A percentile compares a stretch with the other conserved stretches of the same genome.
These are phyloP conservation scores for Scrobipalpa atriplicella DNA, from an alignment of 2,888 invertebrate species.

Conservation along the genomic window DNA sequence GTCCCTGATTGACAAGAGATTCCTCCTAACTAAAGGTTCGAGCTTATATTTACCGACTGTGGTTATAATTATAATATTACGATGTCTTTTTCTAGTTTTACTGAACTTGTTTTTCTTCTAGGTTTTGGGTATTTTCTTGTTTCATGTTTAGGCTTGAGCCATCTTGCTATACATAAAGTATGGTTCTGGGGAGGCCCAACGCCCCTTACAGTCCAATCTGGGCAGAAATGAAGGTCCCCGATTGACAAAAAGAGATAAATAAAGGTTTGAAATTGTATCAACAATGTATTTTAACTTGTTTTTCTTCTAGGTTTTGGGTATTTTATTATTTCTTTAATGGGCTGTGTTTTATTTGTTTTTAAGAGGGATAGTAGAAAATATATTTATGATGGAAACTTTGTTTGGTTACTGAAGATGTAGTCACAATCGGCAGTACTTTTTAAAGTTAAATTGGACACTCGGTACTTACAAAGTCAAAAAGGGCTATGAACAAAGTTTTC, in stretches of 20 bases:
- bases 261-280: conserved; percentile 28
- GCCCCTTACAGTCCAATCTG: conserved; percentile 89
- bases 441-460: too few species aligned
- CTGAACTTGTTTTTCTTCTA: conserved; percentile 45
- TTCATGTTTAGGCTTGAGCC: conserved; percentile 65
- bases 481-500: too few species aligned
- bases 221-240: conserved; percentile 84
- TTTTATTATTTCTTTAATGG: background rate
- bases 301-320: conserved; percentile 40
- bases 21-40: background rate
- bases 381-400: background rate
- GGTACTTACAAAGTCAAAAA: too few species aligned
- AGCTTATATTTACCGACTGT: conserved; percentile 38
- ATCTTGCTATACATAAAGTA: conserved; percentile 91
- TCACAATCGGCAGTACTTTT: too few species aligned
- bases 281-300: conserved; percentile 53
- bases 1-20: conserved; percentile 67
- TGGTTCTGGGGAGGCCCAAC: conserved; percentile 93
- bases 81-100: conserved; percentile 42
- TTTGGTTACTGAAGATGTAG: too few species aligned
- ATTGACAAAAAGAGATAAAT: conserved; percentile 56
- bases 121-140: conserved; percentile 35
- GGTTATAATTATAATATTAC: conserved; percentile 49
- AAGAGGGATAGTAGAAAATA: too few species aligned
- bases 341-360: conserved; percentile 3